These are phyloP conservation scores for Gopherus flavomarginatus DNA, from an alignment of 2,113 vertebrate genomes.

Conservation along the genomic window DNA sequence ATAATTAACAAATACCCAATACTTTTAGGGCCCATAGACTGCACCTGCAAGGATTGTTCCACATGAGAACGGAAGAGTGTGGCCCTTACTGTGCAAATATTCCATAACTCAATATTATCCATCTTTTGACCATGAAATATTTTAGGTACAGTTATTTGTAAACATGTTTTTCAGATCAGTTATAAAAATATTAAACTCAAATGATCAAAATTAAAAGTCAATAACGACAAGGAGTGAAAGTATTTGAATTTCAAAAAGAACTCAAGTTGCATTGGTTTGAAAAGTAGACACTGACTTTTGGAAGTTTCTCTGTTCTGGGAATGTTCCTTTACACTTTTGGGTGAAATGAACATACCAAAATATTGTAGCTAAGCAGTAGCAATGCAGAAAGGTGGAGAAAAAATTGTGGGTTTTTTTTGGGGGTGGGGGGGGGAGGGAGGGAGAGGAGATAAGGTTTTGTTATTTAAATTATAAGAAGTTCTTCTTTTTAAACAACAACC, in stretches of 20 bases:
- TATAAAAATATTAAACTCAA: not conserved
- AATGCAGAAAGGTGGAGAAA: not conserved
- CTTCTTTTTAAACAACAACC: not conserved
- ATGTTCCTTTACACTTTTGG: not conserved
- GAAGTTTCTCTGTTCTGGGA: not conserved
- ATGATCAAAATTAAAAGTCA: not conserved
- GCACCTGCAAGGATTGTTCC: not conserved
- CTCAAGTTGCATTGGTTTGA: not conserved
- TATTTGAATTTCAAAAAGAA: not conserved
- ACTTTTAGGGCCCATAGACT: not conserved
- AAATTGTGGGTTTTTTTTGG: not conserved
- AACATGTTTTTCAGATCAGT: not conserved
- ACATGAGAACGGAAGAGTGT: not conserved
- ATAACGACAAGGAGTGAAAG: not conserved
- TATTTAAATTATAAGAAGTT: not conserved
- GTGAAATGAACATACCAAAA: not conserved
- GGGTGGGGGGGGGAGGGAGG: rapidly evolving
- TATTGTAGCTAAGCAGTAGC: not conserved
- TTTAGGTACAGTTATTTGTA: not conserved
- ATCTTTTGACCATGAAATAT: not conserved
- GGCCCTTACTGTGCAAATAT: not conserved
- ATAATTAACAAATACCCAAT: not conserved
- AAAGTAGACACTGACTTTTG: not conserved
- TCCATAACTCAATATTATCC: not conserved
- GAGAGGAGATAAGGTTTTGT: not conserved